phyloP scores from a whole-genome alignment of 2,888 invertebrate genomes.

The Agrotis puta region DNA sequence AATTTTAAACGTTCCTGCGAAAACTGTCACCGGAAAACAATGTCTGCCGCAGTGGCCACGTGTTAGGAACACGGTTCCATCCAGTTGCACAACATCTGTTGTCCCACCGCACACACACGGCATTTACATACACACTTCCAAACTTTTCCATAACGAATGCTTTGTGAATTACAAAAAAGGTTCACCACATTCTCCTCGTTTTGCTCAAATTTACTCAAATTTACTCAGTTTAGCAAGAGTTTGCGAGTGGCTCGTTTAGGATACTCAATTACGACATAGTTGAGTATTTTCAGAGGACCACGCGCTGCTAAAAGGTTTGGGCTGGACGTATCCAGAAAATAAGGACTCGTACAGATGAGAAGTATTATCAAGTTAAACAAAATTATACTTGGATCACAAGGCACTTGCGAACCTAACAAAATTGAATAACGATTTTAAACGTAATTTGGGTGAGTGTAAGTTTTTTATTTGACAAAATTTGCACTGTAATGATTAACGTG shows the following conservation, averaged over 20 bases:
- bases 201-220: conserved; percentile 5
- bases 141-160: conserved; percentile 15
- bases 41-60: neutral
- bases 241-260: conserved; percentile 20
- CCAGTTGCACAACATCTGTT: conserved; percentile 12
- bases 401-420: neutral
- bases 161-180: conserved; percentile 29
- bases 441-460: neutral
- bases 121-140: conserved; percentile 11
- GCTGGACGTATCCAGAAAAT: neutral
- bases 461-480: neutral
- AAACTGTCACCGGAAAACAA: neutral
- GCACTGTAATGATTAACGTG: neutral
- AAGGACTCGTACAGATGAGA: neutral
- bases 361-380: too few relatives aligned
- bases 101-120: neutral
- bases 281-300: conserved; percentile 19
- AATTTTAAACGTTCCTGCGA: neutral
- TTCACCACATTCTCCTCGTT: conserved; percentile 1
- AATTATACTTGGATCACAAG: neutral
- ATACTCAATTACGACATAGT: conserved; percentile 28
- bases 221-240: conserved; percentile 2
- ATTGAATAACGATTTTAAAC: neutral
- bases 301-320: conserved; percentile 23
- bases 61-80: neutral